Percentiles rank a stretch among this genome's conserved stretches.
Evolutionary conservation across 2,797 vertebrate genomes (phyloP).

Genomic region (Falco rusticolus): DNA sequence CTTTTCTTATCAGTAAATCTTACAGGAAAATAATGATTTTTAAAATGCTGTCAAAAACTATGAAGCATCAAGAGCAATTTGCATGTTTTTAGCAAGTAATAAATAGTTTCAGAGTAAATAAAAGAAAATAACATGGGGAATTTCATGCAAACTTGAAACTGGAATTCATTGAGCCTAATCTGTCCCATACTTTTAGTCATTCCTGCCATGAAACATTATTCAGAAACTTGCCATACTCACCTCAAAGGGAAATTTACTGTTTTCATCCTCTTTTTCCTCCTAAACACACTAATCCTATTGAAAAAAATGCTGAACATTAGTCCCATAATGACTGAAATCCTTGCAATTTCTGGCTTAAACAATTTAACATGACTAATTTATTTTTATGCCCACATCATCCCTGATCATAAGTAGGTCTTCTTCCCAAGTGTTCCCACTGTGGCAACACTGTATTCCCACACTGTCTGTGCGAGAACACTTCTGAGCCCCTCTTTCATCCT

Average conservation of each 20-base stretch:
- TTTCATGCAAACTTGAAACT: neutral
- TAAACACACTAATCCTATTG: neutral
- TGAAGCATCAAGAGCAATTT: neutral
- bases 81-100: neutral
- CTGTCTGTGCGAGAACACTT: neutral
- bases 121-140: neutral
- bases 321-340: neutral
- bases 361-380: neutral
- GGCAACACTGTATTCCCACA: neutral
- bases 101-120: neutral
- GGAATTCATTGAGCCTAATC: neutral
- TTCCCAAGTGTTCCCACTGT: neutral
- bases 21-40: neutral
- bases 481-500: neutral
- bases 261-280: neutral
- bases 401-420: neutral
- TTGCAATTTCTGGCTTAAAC: neutral
- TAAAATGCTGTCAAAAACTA: neutral
- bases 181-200: neutral
- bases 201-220: neutral
- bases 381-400: neutral
- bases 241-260: neutral
- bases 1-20: neutral
- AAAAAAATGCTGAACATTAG: neutral
- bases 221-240: neutral